Percentiles rank a stretch among this genome's conserved stretches.
Evolutionary conservation across 2,888 invertebrate species (phyloP).

Genomic region (Tromatobia lineatoria): DNA sequence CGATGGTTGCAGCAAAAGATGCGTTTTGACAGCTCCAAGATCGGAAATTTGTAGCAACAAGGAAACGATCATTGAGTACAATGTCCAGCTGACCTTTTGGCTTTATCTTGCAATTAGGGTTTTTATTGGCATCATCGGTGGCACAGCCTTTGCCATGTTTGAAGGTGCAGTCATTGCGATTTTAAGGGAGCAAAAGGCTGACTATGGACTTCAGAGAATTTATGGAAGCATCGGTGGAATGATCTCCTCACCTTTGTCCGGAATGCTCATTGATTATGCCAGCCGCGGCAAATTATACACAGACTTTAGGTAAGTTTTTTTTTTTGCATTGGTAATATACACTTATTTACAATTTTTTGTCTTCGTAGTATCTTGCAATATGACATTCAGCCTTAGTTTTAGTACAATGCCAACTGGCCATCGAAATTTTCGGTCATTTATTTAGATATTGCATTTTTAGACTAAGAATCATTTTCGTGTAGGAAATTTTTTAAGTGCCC

Average conservation of each 20-base stretch:
- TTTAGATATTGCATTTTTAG: too few relatives aligned
- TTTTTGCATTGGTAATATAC: too few relatives aligned
- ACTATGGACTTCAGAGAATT: slow-evolving; percentile 92
- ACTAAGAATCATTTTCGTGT: too few relatives aligned
- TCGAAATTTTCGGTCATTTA: too few relatives aligned
- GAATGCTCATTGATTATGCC: slow-evolving; percentile 91
- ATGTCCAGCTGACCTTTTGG: slow-evolving; percentile 91
- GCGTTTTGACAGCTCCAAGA: slow-evolving; percentile 88
- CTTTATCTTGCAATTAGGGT: slow-evolving; percentile 89
- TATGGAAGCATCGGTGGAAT: slow-evolving; percentile 92
- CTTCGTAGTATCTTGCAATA: too few relatives aligned
- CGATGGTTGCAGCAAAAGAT: slow-evolving; percentile 87
- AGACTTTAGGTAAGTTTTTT: slow-evolving; percentile 93
- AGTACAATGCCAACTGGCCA: too few relatives aligned
- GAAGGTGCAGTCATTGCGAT: slow-evolving; percentile 93
- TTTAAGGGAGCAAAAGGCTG: slow-evolving; percentile 91
- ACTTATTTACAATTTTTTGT: too few relatives aligned
- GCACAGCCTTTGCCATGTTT: slow-evolving; percentile 93
- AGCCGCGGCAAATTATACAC: slow-evolving; percentile 90
- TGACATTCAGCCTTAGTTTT: too few relatives aligned
- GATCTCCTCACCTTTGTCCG: slow-evolving; percentile 92
- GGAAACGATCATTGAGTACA: slow-evolving; percentile 88
- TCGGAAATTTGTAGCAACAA: slow-evolving; percentile 88
- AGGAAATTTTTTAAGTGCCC: too few relatives aligned
- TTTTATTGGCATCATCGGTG: slow-evolving; percentile 89